Conservation (phyloP, 2,113 vertebrate species). For the Semicossyphus pulcher region DNA sequence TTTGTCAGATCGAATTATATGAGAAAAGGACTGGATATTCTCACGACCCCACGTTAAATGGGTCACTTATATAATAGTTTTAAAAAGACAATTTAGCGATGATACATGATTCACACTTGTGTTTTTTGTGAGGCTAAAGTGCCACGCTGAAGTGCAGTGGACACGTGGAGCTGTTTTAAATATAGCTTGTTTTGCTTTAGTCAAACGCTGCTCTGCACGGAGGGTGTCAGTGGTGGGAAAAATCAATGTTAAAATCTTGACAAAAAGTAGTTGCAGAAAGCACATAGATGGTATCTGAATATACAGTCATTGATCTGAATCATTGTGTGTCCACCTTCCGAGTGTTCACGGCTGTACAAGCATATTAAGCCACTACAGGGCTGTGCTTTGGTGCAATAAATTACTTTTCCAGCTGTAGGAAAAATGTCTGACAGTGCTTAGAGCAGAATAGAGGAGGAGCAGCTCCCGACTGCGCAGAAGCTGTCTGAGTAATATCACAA, state of each 20-base stretch:
- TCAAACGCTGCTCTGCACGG: conserved; percentile 32
- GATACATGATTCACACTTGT: conserved; percentile 48
- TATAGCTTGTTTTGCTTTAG: conserved; percentile 55
- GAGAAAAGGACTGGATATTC: conserved; percentile 18
- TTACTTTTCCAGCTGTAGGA: conserved; percentile 36
- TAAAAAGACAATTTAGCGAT: conserved; percentile 17
- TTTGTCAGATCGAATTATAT: conserved; percentile 30
- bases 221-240: conserved; percentile 15
- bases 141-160: conserved; percentile 32
- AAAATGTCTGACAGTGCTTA: conserved; percentile 31
- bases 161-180: conserved; percentile 52
- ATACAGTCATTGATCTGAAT: no score
- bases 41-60: conserved; percentile 9
- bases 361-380: conserved; percentile 21
- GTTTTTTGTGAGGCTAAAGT: conserved; percentile 49
- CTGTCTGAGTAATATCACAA: conserved; percentile 5
- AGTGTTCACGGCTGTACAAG: not conserved
- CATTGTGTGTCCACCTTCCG: not conserved
- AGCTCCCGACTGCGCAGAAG: conserved; percentile 12
- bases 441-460: conserved; percentile 3
- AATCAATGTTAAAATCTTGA: conserved; percentile 10
- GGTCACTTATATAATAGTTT: conserved; percentile 34
- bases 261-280: conserved; percentile 16
- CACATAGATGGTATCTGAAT: not conserved
- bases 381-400: conserved; percentile 20